Evolutionary conservation across 2,888 invertebrate genomes (phyloP).

Genomic region (Troglohyphantes excavatus): DNA sequence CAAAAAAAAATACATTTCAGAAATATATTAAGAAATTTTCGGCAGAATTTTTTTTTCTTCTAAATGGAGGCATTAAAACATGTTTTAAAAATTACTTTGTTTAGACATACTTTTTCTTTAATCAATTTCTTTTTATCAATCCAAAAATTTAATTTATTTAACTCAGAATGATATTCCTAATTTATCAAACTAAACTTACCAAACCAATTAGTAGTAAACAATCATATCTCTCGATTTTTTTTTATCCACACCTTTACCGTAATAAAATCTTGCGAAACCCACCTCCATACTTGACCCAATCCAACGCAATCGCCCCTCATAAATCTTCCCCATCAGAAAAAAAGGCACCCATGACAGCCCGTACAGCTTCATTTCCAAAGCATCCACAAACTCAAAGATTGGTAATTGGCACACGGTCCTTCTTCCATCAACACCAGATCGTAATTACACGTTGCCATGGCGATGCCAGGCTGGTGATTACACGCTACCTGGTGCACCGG

Average conservation of each 20-base stretch:
- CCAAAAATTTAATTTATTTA: too few species aligned
- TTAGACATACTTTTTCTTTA: too few species aligned
- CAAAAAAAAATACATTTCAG: too few species aligned
- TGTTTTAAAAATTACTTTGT: too few species aligned
- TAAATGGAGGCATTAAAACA: too few species aligned
- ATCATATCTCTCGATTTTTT: neutral
- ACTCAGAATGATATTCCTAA: too few species aligned
- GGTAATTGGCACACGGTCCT: conserved; percentile 9
- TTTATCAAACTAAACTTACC: too few species aligned
- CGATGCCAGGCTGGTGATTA: conserved; percentile 54
- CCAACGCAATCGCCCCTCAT: conserved; percentile 19
- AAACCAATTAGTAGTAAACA: too few species aligned
- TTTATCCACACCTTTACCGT: conserved; percentile 4
- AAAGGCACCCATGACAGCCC: neutral
- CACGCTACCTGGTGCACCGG: conserved; percentile 41
- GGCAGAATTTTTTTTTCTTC: too few species aligned
- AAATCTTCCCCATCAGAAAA: conserved; percentile 29
- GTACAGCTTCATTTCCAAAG: conserved; percentile 40
- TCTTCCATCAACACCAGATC: conserved; percentile 35
- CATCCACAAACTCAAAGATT: conserved; percentile 17
- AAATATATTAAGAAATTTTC: too few species aligned
- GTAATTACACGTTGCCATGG: conserved; percentile 57
- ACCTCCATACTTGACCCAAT: neutral
- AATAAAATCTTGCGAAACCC: neutral
- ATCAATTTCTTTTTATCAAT: too few species aligned